A percentile compares a stretch with the other conserved stretches of the same genome.
phyloP scores from a whole-genome alignment of 2,888 invertebrate species.

The Melipona bicolor region DNA sequence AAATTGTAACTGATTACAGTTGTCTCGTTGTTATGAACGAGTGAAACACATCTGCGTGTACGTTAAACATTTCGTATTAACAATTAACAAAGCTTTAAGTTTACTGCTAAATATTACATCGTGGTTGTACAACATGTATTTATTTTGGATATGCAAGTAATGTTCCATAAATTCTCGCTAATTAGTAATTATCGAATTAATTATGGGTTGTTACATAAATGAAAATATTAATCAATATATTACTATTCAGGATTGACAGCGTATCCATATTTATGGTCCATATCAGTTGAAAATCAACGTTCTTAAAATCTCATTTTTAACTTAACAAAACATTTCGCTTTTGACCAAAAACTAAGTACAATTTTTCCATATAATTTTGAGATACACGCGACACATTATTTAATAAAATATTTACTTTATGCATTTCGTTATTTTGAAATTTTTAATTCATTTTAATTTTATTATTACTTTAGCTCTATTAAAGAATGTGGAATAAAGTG shows the following conservation, averaged over 20 bases:
- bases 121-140: background rate
- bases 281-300: background rate
- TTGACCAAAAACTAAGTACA: no score
- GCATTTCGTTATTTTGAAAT: no score
- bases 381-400: background rate
- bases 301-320: no score
- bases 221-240: background rate
- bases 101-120: background rate
- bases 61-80: background rate
- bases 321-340: background rate
- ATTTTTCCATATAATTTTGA: background rate
- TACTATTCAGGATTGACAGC: background rate
- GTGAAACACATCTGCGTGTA: background rate
- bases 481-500: no score
- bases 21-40: rapidly evolving
- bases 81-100: background rate
- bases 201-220: background rate
- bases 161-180: background rate
- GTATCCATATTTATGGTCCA: background rate
- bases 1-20: no score
- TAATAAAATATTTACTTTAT: background rate
- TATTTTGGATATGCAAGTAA: background rate
- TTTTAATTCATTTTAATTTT: no score
- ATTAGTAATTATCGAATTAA: background rate
- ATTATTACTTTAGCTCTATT: no score